phyloP scores from a whole-genome alignment of 2,797 vertebrate species.

The Iguana delicatissima region DNA sequence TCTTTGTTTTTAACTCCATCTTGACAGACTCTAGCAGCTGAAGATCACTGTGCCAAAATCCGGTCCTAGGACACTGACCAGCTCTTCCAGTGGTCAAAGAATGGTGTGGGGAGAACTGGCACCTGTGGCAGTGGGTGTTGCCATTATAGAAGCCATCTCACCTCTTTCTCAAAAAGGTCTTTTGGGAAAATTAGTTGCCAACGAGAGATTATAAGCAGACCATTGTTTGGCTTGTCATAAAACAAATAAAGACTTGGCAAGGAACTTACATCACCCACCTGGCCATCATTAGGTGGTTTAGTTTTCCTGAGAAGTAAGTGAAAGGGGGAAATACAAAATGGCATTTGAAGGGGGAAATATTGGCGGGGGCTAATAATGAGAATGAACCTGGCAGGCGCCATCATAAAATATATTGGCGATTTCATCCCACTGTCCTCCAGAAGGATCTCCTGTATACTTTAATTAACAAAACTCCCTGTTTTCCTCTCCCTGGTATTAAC shows the following conservation, averaged over 20 bases:
- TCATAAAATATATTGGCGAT: constrained; percentile 45
- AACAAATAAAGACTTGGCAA: background rate
- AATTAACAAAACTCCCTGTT: constrained; percentile 27
- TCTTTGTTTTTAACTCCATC: background rate
- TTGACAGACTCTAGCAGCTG: background rate
- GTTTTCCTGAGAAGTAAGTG: background rate
- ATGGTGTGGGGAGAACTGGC: no score
- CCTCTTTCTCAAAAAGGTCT: background rate
- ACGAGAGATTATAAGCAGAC: background rate
- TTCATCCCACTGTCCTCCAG: constrained; percentile 24
- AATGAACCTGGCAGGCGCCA: constrained; percentile 11
- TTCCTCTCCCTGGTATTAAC: constrained; percentile 33
- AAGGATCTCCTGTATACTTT: constrained; percentile 49
- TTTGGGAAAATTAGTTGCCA: background rate
- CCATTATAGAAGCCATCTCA: no score
- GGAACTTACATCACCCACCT: background rate
- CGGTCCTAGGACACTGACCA: no score
- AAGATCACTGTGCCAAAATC: background rate
- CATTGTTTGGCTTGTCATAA: background rate
- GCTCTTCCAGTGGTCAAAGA: no score
- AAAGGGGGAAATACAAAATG: background rate
- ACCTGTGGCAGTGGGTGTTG: background rate
- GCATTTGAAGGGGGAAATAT: background rate
- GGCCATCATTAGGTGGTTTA: constrained; percentile 9
- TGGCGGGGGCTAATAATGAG: background rate